phyloP scores from a whole-genome alignment of 2,113 vertebrate genomes.

The Isichthys henryi region DNA sequence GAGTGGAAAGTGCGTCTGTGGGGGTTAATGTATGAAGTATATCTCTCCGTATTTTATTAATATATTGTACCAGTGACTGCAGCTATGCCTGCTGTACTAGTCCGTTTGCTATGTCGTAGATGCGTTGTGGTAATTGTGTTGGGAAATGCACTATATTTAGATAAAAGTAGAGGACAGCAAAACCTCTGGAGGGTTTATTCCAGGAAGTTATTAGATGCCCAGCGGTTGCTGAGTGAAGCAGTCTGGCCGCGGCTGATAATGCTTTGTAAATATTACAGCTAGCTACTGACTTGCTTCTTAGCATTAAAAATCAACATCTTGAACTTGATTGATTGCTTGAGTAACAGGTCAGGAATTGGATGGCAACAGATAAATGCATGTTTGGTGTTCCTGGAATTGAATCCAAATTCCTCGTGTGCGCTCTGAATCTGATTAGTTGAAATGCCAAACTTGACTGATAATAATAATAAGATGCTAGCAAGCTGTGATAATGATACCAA shows the following conservation, averaged over 20 bases:
- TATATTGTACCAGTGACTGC: background rate
- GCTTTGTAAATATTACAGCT: background rate
- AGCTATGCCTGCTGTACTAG: background rate
- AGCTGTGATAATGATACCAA: background rate
- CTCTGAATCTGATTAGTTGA: background rate
- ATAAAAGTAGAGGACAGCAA: background rate
- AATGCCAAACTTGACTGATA: background rate
- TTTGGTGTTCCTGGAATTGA: background rate
- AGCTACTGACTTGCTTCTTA: background rate
- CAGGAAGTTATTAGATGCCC: background rate
- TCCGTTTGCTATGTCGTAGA: background rate
- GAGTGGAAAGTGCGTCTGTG: background rate
- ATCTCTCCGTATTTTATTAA: background rate
- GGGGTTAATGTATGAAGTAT: background rate
- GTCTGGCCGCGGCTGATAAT: background rate
- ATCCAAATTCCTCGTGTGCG: background rate
- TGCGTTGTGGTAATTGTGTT: background rate
- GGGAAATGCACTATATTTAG: background rate
- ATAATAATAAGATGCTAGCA: background rate
- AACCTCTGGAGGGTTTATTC: background rate
- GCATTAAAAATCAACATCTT: background rate
- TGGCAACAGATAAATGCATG: background rate
- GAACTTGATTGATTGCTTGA: background rate
- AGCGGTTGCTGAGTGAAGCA: background rate
- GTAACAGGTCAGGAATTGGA: background rate